Base-by-base conservation (phyloP, 2,113 vertebrate species). In the Notarius lentiginosus region DNA sequence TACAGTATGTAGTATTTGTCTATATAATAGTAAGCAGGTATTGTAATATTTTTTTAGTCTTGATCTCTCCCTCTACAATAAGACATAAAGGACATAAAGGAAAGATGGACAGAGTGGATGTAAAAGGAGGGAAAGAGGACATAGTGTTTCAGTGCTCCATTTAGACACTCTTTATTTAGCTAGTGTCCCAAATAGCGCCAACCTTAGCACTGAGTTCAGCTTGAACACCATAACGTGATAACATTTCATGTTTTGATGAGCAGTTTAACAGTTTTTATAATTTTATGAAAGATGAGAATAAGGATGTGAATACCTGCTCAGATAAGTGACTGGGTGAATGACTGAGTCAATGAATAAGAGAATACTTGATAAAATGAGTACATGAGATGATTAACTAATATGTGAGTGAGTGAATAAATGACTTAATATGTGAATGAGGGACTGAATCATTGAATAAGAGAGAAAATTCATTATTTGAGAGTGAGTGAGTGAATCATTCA, bases 81-180 rank as follows among this genome's bases (percentile, higher is more conserved):
- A 27, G n/a, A 88, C 81, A 86, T 9, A 30, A 70, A 79, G 76
- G 53, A 80, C 66, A 30, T 47, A 81, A 84, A 58, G 34, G 7
- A 17, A 87, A 5, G 27, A 86, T 75, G 86, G 89, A 70, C 82
- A 87, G 73, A 91, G 87, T 85, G 89, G 70, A 87, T 88, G 72
- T 88, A 30, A 90, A 90, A 87, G 53, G 80, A 87, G 80, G 87
- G 72, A 63, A 84, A 55, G 63, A 91, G 85, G 87, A 84, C 82
- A 91, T 65, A 86, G 73, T 47, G 58, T 65, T 89, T 84, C 85
- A 91, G 90, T 22, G 89, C 91, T 93, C 87, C 90, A 93, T 91
- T 94, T 93, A 94, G 91, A 92, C 83, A 47, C 27, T 83, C 89
- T 92, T 88, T 90, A 91, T 93, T 91, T 92, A 90, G 91, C 92